Conservation (phyloP, 1,140 invertebrate species). For the Neuroterus valhalla region DNA sequence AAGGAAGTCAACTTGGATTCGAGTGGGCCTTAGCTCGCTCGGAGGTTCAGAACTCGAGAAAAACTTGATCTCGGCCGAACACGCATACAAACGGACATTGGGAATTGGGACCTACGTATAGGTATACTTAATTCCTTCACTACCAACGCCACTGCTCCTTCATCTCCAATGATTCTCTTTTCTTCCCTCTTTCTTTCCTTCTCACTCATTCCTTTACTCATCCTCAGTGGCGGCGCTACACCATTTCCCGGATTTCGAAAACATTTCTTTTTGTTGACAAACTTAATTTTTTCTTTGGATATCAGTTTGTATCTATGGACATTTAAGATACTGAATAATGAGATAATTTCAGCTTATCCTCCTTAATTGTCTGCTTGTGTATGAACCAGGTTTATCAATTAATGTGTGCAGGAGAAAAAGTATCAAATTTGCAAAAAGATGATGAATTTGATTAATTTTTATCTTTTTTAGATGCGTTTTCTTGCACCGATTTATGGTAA, state of each 20-base stretch:
- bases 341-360: no score
- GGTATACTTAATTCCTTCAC: conserved; percentile 56
- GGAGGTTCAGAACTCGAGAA: conserved; percentile 67
- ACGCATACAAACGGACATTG: conserved; percentile 54
- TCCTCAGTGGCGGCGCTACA: background rate
- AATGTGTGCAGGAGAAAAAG: no score
- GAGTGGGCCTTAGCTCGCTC: conserved; percentile 52
- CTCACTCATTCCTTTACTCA: conserved; percentile 31
- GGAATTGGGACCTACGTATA: conserved; percentile 41
- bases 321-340: no score
- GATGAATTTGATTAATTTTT: no score
- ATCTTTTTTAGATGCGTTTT: no score
- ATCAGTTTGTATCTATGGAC: no score
- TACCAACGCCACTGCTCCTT: conserved; percentile 43
- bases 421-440: no score
- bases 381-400: no score
- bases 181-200: conserved; percentile 31
- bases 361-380: no score
- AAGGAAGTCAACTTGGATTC: conserved; percentile 70
- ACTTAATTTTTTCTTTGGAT: background rate
- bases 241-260: no score
- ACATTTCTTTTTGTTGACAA: no score
- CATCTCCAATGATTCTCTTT: conserved; percentile 51
- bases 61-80: conserved; percentile 67
- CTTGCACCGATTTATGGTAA: no score